A percentile compares a stretch with the other conserved stretches of the same genome.
Conservation (phyloP, 1,140 invertebrate species). For the Zaprionus africanus region DNA sequence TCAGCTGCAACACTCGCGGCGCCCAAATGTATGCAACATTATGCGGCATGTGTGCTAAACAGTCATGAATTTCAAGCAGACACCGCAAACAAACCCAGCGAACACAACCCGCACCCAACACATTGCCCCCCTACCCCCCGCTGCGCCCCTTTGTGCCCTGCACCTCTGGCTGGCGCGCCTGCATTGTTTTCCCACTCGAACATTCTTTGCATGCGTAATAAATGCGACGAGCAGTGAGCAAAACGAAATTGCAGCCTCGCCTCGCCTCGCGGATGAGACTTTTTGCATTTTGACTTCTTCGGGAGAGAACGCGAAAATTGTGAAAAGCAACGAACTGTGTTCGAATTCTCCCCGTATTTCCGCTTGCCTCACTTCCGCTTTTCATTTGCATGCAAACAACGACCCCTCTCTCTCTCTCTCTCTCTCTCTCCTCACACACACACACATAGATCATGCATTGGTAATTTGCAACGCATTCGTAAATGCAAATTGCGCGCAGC, state of each 20-base stretch:
- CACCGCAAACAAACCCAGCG: slow-evolving; percentile 33
- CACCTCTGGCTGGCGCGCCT: background rate
- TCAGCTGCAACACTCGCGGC: slow-evolving; percentile 67
- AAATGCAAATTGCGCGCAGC: slow-evolving; percentile 54
- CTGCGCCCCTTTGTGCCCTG: background rate
- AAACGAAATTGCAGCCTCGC: slow-evolving; percentile 45
- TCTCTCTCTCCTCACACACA: background rate
- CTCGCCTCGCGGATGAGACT: slow-evolving; percentile 26
- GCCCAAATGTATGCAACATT: slow-evolving; percentile 75
- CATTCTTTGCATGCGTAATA: slow-evolving; percentile 81
- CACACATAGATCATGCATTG: slow-evolving; percentile 37
- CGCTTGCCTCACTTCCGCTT: slow-evolving; percentile 59
- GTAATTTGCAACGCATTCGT: slow-evolving; percentile 47
- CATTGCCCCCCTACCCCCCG: background rate
- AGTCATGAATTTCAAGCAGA: slow-evolving; percentile 82
- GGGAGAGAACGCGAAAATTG: slow-evolving; percentile 43
- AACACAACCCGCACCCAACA: slow-evolving; percentile 1
- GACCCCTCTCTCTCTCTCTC: slow-evolving; percentile 1
- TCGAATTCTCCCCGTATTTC: slow-evolving; percentile 40
- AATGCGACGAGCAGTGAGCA: slow-evolving; percentile 39
- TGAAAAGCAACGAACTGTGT: slow-evolving; percentile 38
- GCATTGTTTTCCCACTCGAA: slow-evolving; percentile 27
- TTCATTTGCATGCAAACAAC: slow-evolving; percentile 72
- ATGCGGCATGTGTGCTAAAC: slow-evolving; percentile 81
- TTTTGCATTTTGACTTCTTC: slow-evolving; percentile 45